These are phyloP conservation scores for Ceriagrion tenellum DNA, from an alignment of 2,888 invertebrate species.

Conservation along the genomic window DNA sequence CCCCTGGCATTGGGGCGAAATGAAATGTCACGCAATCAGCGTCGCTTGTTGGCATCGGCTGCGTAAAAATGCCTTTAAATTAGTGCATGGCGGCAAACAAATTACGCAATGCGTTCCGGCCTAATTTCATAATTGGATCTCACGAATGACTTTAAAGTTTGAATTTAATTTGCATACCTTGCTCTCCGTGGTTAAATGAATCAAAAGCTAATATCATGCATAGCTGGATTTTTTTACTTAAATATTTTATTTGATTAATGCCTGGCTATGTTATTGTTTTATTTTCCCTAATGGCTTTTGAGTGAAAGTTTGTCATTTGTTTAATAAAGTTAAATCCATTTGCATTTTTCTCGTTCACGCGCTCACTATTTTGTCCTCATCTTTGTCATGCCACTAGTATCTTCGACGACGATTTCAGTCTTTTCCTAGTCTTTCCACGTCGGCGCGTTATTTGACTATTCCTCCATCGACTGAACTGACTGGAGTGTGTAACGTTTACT, in stretches of 20 bases:
- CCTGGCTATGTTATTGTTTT: not conserved
- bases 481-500: no score
- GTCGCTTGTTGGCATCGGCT: not conserved
- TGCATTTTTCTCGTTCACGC: not conserved
- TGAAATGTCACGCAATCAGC: slow-evolving; percentile 22
- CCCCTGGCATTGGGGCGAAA: not conserved
- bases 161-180: slow-evolving; percentile 32
- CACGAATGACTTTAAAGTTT: slow-evolving; percentile 9
- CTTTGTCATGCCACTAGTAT: no score
- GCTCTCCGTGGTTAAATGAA: slow-evolving; percentile 13
- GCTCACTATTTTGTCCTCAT: not conserved
- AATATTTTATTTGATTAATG: slow-evolving; percentile 32
- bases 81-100: slow-evolving; percentile 17
- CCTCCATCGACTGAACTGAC: no score
- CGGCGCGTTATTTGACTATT: no score
- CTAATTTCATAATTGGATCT: slow-evolving; percentile 39
- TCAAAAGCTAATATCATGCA: slow-evolving; percentile 11
- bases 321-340: not conserved
- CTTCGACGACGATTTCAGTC: no score
- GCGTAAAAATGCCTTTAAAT: slow-evolving; percentile 21
- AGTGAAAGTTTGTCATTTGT: not conserved
- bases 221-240: slow-evolving; percentile 6
- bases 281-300: not conserved
- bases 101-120: slow-evolving; percentile 26
- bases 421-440: no score